Conservation (phyloP, 2,113 vertebrate species). For the Leptobrachium leishanense region DNA sequence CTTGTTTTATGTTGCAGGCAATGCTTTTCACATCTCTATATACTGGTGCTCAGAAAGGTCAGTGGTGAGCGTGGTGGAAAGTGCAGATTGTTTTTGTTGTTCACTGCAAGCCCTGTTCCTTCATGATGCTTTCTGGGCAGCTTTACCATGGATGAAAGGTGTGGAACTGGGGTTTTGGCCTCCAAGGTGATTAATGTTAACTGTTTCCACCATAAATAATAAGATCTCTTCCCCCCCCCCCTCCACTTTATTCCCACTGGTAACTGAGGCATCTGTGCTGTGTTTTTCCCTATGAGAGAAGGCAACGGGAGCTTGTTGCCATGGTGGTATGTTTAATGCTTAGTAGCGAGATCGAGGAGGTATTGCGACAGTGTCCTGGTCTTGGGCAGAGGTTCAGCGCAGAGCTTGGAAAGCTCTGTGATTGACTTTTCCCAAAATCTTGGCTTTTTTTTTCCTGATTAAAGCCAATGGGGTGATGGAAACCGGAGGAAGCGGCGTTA, state of each 20-base stretch:
- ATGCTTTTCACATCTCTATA: too few relatives aligned
- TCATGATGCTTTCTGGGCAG: background rate
- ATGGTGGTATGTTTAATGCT: slow-evolving; percentile 30
- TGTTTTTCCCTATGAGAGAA: slow-evolving; percentile 27
- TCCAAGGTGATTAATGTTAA: background rate
- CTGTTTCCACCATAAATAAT: background rate
- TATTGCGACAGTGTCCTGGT: slow-evolving; percentile 10
- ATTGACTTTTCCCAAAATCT: background rate
- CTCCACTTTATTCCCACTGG: background rate
- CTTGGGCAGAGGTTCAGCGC: slow-evolving; percentile 18
- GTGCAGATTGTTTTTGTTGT: too few relatives aligned
- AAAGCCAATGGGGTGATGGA: too few relatives aligned
- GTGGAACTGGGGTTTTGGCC: background rate
- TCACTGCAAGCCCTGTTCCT: background rate
- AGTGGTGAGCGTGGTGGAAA: too few relatives aligned
- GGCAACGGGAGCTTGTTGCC: slow-evolving; percentile 45
- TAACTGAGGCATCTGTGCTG: slow-evolving; percentile 5
- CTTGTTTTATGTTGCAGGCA: too few relatives aligned
- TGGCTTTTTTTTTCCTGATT: background rate
- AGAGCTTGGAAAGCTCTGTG: slow-evolving; percentile 5
- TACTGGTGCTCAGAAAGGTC: too few relatives aligned
- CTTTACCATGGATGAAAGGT: background rate
- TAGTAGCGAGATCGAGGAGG: background rate
- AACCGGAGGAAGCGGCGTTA: background rate
- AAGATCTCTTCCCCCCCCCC: background rate